These are phyloP conservation scores for Bellardia bayeri DNA, from an alignment of 2,888 invertebrate genomes.

Conservation along the genomic window DNA sequence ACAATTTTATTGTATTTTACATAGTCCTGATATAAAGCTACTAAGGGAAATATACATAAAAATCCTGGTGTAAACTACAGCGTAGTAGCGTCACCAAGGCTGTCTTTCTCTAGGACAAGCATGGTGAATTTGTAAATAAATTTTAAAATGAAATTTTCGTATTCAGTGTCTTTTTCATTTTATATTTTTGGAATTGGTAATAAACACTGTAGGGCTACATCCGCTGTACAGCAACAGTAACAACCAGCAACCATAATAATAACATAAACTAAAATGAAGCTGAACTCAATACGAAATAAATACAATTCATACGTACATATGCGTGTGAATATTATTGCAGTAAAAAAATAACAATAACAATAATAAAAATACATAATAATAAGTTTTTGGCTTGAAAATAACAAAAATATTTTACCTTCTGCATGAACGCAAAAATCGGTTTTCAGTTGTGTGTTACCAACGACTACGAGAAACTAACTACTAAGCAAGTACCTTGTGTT, in stretches of 20 bases:
- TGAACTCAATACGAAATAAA: neutral
- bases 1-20: slow-evolving; percentile 24
- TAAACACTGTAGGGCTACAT: slow-evolving; percentile 73
- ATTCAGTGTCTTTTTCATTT: slow-evolving; percentile 55
- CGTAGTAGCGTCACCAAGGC: slow-evolving; percentile 67
- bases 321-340: slow-evolving; percentile 59
- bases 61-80: slow-evolving; percentile 64
- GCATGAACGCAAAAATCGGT: slow-evolving; percentile 62
- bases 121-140: slow-evolving; percentile 67
- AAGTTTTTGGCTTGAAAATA: slow-evolving; percentile 70
- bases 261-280: neutral
- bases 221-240: slow-evolving; percentile 48
- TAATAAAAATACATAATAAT: slow-evolving; percentile 50
- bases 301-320: slow-evolving; percentile 14
- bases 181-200: slow-evolving; percentile 70
- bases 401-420: slow-evolving; percentile 72
- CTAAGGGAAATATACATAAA: slow-evolving; percentile 57
- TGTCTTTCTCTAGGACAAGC: slow-evolving; percentile 46
- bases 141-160: slow-evolving; percentile 60
- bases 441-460: slow-evolving; percentile 21
- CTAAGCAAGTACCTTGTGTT: slow-evolving; percentile 63
- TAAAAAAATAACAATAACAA: slow-evolving; percentile 43
- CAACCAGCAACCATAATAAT: neutral
- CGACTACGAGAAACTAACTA: neutral
- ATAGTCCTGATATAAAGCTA: slow-evolving; percentile 20